Evolutionary conservation across 2,113 vertebrate species (phyloP), one percentile per base, ranked within the genome.

Genomic region (Pollimyrus isidori): DNA sequence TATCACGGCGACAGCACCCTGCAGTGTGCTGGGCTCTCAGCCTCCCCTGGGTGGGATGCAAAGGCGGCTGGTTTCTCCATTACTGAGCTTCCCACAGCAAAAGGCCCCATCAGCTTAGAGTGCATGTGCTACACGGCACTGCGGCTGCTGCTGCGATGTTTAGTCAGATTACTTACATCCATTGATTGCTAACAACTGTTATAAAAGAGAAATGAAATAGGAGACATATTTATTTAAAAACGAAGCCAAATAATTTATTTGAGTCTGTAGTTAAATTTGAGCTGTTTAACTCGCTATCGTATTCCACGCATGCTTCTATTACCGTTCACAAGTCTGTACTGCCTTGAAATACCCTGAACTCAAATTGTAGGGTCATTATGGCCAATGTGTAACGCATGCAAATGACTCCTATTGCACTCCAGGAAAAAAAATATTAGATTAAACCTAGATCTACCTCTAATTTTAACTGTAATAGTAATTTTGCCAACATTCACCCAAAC

Each of bases 51-150:
- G 17, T 2, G 73, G 69, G 89, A 84, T 35, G 42, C 13, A 88
- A 92, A 93, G 89, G 95, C 93, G 93, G 92, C 88, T 96, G 95
- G 82, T 95, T 89, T 94, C 94, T 91, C 89, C 95, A 94, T 56
- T 2, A 84, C 42, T 48, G 7, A 48, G 21, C 45, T 84, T 46
- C 7, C 21, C 82, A 84, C 23, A 84, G 82, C 82, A 84, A 84
- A 46, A 45, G 82, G 45, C 21, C 1, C 3, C 23, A n/a, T 48
- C 17, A 84, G 7, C 45, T 84, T 84, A 48, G 21, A 48, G 0
- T 42, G 42, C 82, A n/a, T 35, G 82, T 45, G 21, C 15, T 23
- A 45, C 5, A 19, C 19, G 7, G 62, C 76, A 23, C 19, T 23
- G 21, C 4, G 23, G 15, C 21, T n/a, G 42, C 1, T 48, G 82